Percentiles rank a stretch among this genome's conserved stretches.
phyloP scores from a whole-genome alignment of 2,113 vertebrate genomes.

The Phycodurus eques region DNA sequence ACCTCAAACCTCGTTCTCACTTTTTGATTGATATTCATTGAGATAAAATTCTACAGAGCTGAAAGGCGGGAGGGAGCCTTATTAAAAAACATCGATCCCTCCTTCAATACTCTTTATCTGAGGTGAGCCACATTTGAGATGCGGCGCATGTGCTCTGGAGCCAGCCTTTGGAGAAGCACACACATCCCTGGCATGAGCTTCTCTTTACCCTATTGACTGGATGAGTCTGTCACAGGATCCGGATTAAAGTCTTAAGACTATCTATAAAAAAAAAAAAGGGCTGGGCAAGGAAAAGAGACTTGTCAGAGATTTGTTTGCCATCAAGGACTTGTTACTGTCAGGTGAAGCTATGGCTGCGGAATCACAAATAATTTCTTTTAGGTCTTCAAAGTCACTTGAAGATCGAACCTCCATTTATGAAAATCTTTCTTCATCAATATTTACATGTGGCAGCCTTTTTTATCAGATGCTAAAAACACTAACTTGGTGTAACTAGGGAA shows the following conservation, averaged over 20 bases:
- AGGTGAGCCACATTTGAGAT: slow-evolving; percentile 69
- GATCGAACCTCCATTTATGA: slow-evolving; percentile 53
- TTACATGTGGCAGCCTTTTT: not conserved
- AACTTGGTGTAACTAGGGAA: not conserved
- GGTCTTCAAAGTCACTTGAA: slow-evolving; percentile 69
- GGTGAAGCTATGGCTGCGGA: slow-evolving; percentile 49
- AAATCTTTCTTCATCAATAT: not conserved
- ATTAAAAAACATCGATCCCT: slow-evolving; percentile 23
- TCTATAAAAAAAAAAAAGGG: slow-evolving; percentile 72
- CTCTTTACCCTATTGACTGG: slow-evolving; percentile 78
- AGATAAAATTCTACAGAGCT: not conserved
- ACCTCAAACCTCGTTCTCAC: not conserved
- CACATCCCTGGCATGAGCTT: slow-evolving; percentile 62
- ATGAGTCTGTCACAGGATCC: slow-evolving; percentile 73
- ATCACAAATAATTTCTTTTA: slow-evolving; percentile 49
- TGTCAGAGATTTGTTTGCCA: slow-evolving; percentile 73
- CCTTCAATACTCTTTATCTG: slow-evolving; percentile 46
- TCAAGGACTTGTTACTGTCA: slow-evolving; percentile 58
- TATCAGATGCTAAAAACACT: not conserved
- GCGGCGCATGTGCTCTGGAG: slow-evolving; percentile 58
- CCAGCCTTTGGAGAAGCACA: slow-evolving; percentile 60
- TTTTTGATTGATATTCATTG: not conserved
- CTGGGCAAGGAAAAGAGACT: slow-evolving; percentile 44
- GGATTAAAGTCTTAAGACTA: slow-evolving; percentile 80
- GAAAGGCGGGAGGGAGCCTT: not conserved